Conservation (phyloP, 2,113 vertebrate genomes). For the Larimichthys crocea region DNA sequence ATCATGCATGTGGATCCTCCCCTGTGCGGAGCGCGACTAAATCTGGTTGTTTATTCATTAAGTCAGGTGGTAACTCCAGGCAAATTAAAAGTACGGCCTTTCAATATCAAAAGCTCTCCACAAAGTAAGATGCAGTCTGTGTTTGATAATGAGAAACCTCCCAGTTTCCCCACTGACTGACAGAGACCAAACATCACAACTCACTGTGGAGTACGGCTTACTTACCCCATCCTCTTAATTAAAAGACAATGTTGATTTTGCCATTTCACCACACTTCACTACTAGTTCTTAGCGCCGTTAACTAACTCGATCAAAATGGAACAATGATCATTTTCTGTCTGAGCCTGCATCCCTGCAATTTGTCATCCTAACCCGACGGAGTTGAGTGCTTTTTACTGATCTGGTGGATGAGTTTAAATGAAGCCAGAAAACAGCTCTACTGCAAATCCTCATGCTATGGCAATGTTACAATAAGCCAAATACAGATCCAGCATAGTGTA, state of each 20-base stretch:
- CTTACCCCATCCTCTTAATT: constrained; percentile 13
- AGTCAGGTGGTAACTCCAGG: constrained; percentile 55
- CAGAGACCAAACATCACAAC: constrained; percentile 14
- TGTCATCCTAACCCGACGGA: constrained; percentile 58
- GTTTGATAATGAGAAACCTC: constrained; percentile 29
- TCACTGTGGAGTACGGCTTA: constrained; percentile 2
- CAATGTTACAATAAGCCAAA: constrained; percentile 21
- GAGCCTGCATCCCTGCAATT: constrained; percentile 23
- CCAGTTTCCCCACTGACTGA: constrained; percentile 4
- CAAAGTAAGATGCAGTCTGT: not conserved
- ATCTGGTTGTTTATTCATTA: constrained; percentile 73
- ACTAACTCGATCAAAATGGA: constrained; percentile 24
- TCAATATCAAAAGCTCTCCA: constrained; percentile 49
- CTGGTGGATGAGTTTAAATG: constrained; percentile 61
- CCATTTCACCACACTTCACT: constrained; percentile 6
- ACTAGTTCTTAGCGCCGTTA: not conserved
- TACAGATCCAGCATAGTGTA: not conserved
- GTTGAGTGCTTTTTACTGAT: constrained; percentile 39
- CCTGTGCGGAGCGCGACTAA: constrained; percentile 33
- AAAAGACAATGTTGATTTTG: constrained; percentile 14
- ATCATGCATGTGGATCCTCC: constrained; percentile 70
- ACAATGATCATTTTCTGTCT: constrained; percentile 32
- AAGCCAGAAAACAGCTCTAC: constrained; percentile 55
- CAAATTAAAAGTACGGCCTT: constrained; percentile 33
- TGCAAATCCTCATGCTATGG: constrained; percentile 56